A percentile compares a stretch with the other conserved stretches of the same genome.
Evolutionary conservation across 2,797 vertebrate genomes (phyloP).

Genomic region (Hemitrygon akajei): DNA sequence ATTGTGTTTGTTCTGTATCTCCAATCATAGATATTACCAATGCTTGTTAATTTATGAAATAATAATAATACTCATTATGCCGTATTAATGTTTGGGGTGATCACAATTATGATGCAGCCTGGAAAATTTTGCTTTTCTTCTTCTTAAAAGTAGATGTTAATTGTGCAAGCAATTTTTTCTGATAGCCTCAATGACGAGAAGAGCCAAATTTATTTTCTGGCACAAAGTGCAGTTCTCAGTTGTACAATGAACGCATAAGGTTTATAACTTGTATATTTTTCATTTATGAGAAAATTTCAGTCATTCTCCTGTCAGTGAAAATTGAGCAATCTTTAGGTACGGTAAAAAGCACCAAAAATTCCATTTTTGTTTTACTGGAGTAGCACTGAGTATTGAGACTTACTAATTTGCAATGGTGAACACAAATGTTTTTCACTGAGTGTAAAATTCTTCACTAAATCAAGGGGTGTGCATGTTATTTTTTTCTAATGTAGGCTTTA

Average conservation of each 20-base stretch:
- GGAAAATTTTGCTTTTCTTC: not conserved
- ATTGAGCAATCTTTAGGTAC: not conserved
- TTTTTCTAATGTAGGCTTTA: not conserved
- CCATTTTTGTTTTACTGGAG: not conserved
- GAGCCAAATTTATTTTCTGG: not conserved
- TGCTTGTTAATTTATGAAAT: slow-evolving; percentile 4
- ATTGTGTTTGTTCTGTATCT: not conserved
- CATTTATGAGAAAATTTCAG: not conserved
- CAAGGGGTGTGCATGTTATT: too few species aligned
- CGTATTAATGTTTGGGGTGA: not conserved
- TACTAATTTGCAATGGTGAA: not conserved
- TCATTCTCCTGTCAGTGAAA: not conserved
- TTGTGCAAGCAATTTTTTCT: not conserved
- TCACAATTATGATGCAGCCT: not conserved
- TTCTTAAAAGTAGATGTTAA: not conserved
- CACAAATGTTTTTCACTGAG: too few species aligned
- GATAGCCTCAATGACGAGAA: not conserved
- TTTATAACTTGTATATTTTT: not conserved
- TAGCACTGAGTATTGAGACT: not conserved
- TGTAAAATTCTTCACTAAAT: too few species aligned
- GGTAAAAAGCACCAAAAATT: not conserved
- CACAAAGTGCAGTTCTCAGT: not conserved
- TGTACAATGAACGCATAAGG: not conserved
- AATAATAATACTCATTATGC: not conserved
- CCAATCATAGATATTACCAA: not conserved